Base-by-base conservation (phyloP, 1,140 invertebrate species). In the Hylaeus volcanicus region DNA sequence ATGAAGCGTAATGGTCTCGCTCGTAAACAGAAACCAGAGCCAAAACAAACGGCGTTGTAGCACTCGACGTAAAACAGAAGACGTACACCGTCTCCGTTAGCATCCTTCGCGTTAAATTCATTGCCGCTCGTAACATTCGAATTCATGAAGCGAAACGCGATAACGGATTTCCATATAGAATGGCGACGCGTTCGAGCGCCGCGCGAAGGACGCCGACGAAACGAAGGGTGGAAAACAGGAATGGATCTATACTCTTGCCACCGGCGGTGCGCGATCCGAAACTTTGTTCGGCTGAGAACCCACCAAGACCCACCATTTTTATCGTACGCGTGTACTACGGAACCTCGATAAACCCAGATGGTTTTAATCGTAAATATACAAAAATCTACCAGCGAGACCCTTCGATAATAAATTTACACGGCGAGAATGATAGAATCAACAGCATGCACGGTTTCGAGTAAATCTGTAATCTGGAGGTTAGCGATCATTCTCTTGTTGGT, bases 121-220 rank as follows among this genome's bases (percentile, higher is more conserved):
- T 74, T 74, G 72, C 72, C 43, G 51, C 72, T 76, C 74, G 11
- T 76, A 76, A 66, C 63, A 58, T 76, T 68, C 64, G 64, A 76
- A 76, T 76, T 76, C 63, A 76, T 68, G 74, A 68, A 76, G 74
- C 37, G 69, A 86, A 86, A 76, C 74, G 53, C 64, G 74, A 86
- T 86, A 78, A 86, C 79, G 66, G 60, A 75, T 64, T 77, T 69
- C 78, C 69, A 79, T 66, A 73, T 70, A 79, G 61, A 74, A 60
- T 51, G 60, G 45, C 72, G 37, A 41, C 58, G 58, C 60, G 15
- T 41, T 37, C 72, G 37, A 64, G 60, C 15, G 51, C 58, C 37
- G 12, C 15, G 26, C 71, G 60, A 51, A 64, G 60, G 37, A 53
- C n/a, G n/a, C n/a, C 53, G 69, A 51, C 69, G 8, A 56, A 69